Evolutionary conservation across 2,888 invertebrate genomes (phyloP), one percentile per base, ranked within the genome.

Genomic region (Arrhopalites spinosus): DNA sequence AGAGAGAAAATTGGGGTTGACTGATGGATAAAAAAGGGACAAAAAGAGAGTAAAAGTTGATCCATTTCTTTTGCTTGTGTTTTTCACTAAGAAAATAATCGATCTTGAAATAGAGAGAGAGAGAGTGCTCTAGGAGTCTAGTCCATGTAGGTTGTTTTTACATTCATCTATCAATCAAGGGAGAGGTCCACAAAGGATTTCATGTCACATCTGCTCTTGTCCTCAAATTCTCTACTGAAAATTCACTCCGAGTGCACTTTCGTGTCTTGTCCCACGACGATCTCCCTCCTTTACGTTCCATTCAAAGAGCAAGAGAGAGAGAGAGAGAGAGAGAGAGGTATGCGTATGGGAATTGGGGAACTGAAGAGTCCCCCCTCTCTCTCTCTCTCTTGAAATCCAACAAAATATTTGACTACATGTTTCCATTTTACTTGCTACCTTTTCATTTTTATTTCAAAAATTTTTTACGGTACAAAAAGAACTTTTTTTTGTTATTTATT

Each of bases 161-260:
- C 59, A 59, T 59, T 59, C 20, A 59, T 59, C 59, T 59, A 59
- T 59, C 59, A 59, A 59, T 59, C 59, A 59, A 25, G 59, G 53
- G 27, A 59, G 11, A 36, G 36, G 36, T 36, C 36, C 59, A 59
- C 20, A 25, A 25, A 25, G 25, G 59, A 59, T 25, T 56, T 59
- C 25, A 25, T 59, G 25, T 59, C 25, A 25, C 50, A 50, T 25
- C 27, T 59, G 59, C 11, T 50, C 50, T 50, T 59, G 59, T 59
- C 59, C 59, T 59, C 59, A 23, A 59, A 59, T 59, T 59, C 59
- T 25, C 59, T 25, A 59, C 59, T 59, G 59, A 25, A 59, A 59
- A 59, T 59, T 59, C 59, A 25, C 59, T 59, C 27, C 59, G 25
- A 59, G 59, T 59, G 59, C 59, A 59, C 59, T 59, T 59, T 59